These are phyloP conservation scores for Cephonodes hylas DNA, from an alignment of 2,888 invertebrate species.

Conservation along the genomic window DNA sequence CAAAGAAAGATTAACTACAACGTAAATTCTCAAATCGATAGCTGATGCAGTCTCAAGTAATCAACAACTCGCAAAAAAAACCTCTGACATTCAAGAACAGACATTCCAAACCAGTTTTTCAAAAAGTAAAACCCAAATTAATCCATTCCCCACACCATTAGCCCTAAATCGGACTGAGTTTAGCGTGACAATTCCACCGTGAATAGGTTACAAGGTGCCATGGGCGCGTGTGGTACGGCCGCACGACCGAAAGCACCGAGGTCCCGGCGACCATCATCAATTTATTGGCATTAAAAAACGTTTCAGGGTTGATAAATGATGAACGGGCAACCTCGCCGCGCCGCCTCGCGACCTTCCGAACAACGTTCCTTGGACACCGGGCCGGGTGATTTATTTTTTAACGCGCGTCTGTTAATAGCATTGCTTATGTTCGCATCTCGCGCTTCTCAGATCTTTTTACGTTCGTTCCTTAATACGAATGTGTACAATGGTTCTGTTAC, in stretches of 20 bases:
- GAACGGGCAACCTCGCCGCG: slow-evolving; percentile 11
- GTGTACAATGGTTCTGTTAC: background rate
- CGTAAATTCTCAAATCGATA: too few species aligned
- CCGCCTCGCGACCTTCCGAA: slow-evolving; percentile 13
- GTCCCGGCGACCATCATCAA: slow-evolving; percentile 11
- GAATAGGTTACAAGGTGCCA: slow-evolving; percentile 13
- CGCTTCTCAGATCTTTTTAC: slow-evolving; percentile 8
- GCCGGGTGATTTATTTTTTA: slow-evolving; percentile 16
- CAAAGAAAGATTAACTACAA: too few species aligned
- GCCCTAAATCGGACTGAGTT: background rate
- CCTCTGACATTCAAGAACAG: background rate
- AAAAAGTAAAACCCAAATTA: background rate
- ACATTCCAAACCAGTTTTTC: background rate
- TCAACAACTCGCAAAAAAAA: too few species aligned
- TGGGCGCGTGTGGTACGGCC: slow-evolving; percentile 9
- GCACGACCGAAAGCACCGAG: slow-evolving; percentile 8
- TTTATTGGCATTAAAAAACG: slow-evolving; percentile 18
- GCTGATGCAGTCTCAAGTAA: too few species aligned
- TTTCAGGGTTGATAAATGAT: slow-evolving; percentile 18
- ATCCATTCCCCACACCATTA: background rate
- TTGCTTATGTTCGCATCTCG: slow-evolving; percentile 5
- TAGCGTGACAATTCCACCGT: background rate
- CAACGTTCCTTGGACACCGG: slow-evolving; percentile 9
- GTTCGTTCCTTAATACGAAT: background rate
- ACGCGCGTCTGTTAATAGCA: slow-evolving; percentile 16